Evolutionary conservation across 2,113 vertebrate genomes (phyloP).

Genomic region (Macquaria australasica): DNA sequence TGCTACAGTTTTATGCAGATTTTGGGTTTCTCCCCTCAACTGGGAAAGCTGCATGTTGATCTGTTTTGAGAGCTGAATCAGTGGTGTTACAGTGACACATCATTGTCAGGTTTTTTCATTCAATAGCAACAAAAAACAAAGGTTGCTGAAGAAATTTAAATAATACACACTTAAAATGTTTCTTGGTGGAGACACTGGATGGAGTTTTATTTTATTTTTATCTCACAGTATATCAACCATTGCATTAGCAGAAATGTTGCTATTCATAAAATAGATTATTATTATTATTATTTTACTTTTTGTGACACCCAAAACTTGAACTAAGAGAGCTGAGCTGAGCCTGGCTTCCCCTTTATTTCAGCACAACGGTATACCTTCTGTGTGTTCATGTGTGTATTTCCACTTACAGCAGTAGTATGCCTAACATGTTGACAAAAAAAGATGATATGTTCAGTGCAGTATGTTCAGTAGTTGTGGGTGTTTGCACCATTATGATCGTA

Average conservation of each 20-base stretch:
- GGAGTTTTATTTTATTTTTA: not conserved
- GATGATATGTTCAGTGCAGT: not conserved
- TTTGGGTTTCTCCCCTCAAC: not conserved
- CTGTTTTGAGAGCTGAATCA: not conserved
- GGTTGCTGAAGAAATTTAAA: not conserved
- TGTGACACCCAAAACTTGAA: not conserved
- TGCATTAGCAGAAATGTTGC: not conserved
- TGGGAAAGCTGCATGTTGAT: not conserved
- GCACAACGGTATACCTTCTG: not conserved
- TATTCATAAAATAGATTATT: not conserved
- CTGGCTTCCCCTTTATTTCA: not conserved
- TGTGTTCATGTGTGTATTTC: not conserved
- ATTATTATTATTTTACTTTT: too few relatives aligned
- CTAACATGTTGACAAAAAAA: not conserved
- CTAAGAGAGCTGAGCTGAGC: not conserved
- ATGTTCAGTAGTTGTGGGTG: conserved; percentile 9
- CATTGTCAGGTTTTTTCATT: not conserved
- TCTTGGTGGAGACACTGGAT: not conserved
- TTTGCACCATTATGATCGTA: not conserved
- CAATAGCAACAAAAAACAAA: not conserved
- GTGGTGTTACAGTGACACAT: not conserved
- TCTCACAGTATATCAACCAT: not conserved
- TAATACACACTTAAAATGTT: not conserved
- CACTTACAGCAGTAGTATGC: not conserved
- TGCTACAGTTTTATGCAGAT: not conserved